Percentiles rank a stretch among this genome's conserved stretches.
Evolutionary conservation across 2,888 invertebrate genomes (phyloP).

Genomic region (Phengaris alcon): DNA sequence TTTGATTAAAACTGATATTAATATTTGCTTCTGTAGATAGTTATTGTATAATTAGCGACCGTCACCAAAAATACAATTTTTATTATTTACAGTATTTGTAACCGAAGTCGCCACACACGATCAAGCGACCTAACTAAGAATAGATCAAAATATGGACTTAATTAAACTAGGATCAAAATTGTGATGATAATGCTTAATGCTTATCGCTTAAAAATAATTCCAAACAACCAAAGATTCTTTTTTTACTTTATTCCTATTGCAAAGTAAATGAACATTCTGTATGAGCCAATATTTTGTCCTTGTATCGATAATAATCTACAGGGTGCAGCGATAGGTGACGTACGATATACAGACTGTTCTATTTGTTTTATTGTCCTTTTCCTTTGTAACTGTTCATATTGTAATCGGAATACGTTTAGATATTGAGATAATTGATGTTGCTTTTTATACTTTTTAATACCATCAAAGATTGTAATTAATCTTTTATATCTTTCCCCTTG

Average conservation of each 20-base stretch:
- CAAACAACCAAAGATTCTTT: background rate
- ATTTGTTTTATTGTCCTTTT: constrained; percentile 3
- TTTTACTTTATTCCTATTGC: background rate
- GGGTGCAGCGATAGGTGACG: constrained; percentile 57
- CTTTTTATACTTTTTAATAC: background rate
- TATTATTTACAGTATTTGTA: too few relatives aligned
- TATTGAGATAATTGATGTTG: background rate
- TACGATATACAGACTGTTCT: constrained; percentile 38
- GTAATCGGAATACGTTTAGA: constrained; percentile 10
- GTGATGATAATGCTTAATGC: background rate
- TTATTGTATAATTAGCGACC: too few relatives aligned
- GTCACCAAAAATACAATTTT: too few relatives aligned
- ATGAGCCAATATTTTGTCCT: constrained; percentile 41
- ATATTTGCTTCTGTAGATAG: too few relatives aligned
- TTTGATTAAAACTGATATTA: too few relatives aligned
- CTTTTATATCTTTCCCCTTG: background rate
- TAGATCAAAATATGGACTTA: background rate
- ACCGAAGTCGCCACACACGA: background rate
- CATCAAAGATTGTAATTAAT: constrained; percentile 5
- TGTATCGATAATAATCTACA: constrained; percentile 64
- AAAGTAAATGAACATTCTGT: background rate
- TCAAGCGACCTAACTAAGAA: background rate
- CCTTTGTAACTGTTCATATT: constrained; percentile 5
- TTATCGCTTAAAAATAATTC: background rate
- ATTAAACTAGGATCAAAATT: background rate